Evolutionary conservation across 2,888 invertebrate genomes (phyloP).

Genomic region (Hybos culiciformis): DNA sequence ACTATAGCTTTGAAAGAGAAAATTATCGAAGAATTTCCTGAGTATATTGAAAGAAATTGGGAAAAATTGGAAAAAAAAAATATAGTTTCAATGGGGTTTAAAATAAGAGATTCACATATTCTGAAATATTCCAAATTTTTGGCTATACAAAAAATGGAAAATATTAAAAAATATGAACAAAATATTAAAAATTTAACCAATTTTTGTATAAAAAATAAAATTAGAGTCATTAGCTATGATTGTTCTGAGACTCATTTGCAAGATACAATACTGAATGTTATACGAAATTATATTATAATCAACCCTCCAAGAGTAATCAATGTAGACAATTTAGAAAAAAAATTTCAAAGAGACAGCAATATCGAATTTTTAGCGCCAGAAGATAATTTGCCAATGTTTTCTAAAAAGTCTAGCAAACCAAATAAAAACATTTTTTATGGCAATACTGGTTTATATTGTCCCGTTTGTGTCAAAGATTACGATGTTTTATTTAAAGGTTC

Average conservation of each 20-base stretch:
- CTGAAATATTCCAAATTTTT: constrained; percentile 15
- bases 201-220: constrained; percentile 19
- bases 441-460: constrained; percentile 47
- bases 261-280: too few species aligned
- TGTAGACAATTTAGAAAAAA: too few species aligned
- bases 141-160: constrained; percentile 18
- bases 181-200: constrained; percentile 15
- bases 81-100: too few species aligned
- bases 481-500: not conserved
- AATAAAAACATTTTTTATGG: constrained; percentile 24
- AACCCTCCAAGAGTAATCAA: too few species aligned
- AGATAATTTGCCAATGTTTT: constrained; percentile 2
- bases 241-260: too few species aligned
- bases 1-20: too few species aligned
- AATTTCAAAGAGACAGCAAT: too few species aligned
- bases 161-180: constrained; percentile 15
- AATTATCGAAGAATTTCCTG: not conserved
- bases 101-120: not conserved
- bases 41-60: not conserved
- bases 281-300: too few species aligned
- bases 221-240: constrained; percentile 12
- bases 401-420: not conserved
- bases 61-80: not conserved
- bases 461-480: constrained; percentile 24
- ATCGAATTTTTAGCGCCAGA: too few species aligned